Evolutionary conservation across 1,140 invertebrate species (phyloP).

Genomic region (Akabosia matsudoensis): DNA sequence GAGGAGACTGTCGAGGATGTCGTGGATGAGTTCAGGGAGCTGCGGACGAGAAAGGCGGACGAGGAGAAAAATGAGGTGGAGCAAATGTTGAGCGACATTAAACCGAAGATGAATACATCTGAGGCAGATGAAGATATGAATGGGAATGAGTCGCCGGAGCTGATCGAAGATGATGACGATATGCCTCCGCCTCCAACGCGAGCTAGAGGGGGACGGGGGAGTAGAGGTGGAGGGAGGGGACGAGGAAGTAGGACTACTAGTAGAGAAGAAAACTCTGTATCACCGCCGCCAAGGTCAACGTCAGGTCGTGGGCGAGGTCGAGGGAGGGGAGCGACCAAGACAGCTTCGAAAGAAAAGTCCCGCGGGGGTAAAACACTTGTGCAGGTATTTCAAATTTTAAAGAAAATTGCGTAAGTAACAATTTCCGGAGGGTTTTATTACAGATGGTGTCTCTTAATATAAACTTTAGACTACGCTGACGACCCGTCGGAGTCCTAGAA

Average conservation of each 20-base stretch:
- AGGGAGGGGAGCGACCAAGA: slow-evolving; percentile 43
- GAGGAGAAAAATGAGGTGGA: slow-evolving; percentile 41
- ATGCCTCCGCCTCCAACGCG: background rate
- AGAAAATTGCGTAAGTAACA: no score
- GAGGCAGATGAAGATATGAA: slow-evolving; percentile 1
- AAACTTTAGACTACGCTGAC: background rate
- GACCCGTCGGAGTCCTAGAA: background rate
- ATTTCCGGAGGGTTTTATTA: no score
- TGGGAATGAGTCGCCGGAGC: background rate
- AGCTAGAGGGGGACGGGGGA: slow-evolving; percentile 39
- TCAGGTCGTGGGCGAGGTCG: slow-evolving; percentile 39
- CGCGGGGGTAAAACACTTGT: slow-evolving; percentile 6
- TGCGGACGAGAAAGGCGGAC: slow-evolving; percentile 45
- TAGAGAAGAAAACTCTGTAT: slow-evolving; percentile 24
- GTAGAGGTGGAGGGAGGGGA: slow-evolving; percentile 34
- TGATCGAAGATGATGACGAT: background rate
- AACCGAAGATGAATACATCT: background rate
- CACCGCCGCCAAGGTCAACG: no score
- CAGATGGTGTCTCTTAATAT: background rate
- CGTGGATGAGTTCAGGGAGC: slow-evolving; percentile 49
- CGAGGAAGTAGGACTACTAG: slow-evolving; percentile 42
- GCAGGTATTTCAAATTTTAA: no score
- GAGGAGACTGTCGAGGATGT: slow-evolving; percentile 51
- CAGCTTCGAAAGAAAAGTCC: background rate
- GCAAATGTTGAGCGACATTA: background rate